A percentile compares a stretch with the other conserved stretches of the same genome.
Conservation (phyloP, 2,113 vertebrate genomes). For the Plecotus auritus region DNA sequence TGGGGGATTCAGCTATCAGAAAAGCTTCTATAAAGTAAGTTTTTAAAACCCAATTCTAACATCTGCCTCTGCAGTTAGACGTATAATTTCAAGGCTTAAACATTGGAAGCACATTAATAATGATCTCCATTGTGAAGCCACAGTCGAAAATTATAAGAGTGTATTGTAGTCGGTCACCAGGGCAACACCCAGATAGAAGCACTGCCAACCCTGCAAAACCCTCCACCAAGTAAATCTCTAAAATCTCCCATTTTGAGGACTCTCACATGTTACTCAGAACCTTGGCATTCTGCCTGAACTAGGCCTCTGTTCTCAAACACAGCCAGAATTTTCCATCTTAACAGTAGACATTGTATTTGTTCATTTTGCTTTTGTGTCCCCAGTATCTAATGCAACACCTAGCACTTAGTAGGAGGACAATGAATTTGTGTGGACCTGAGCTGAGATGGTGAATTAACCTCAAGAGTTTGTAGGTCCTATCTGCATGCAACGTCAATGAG, state of each 20-base stretch:
- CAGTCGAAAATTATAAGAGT: neutral
- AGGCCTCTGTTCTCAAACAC: neutral
- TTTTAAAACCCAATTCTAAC: neutral
- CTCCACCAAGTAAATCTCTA: neutral
- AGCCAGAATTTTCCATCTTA: neutral
- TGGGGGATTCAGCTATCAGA: neutral
- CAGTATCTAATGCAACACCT: neutral
- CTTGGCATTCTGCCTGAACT: neutral
- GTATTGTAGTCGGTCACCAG: neutral
- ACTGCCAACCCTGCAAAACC: neutral
- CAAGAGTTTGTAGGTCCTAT: neutral
- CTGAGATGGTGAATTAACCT: neutral
- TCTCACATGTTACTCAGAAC: neutral
- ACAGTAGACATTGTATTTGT: neutral
- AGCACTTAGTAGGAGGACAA: neutral
- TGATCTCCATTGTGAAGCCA: neutral
- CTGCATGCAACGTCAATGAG: neutral
- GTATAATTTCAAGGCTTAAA: neutral
- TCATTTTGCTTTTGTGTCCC: neutral
- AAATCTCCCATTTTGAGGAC: neutral
- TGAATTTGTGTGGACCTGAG: neutral
- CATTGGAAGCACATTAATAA: neutral
- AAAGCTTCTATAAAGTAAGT: neutral
- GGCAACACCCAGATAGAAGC: neutral
- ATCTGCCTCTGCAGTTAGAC: conserved; percentile 31